Percentiles rank a stretch among this genome's conserved stretches.
Conservation (phyloP, 2,113 vertebrate species). For the Pica pica region DNA sequence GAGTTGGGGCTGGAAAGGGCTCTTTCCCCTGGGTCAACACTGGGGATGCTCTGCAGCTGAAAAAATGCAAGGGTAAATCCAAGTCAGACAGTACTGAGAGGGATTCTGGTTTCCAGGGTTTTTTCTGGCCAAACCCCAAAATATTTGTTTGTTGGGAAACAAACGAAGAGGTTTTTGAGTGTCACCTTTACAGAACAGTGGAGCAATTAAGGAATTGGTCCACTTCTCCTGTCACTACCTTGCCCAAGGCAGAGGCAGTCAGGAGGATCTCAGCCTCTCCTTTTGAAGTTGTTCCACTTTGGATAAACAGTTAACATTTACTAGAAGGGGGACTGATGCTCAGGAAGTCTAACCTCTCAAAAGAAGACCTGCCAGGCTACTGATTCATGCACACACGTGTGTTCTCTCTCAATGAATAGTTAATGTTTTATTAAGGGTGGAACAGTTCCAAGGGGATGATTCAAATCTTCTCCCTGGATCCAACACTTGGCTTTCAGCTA, state of each 20-base stretch:
- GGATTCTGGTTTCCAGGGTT: background rate
- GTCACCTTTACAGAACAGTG: background rate
- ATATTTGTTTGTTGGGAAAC: background rate
- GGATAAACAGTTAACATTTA: slow-evolving; percentile 16
- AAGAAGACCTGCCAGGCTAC: slow-evolving; percentile 5
- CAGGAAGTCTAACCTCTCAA: slow-evolving; percentile 34
- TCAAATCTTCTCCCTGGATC: slow-evolving; percentile 26
- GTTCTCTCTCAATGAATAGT: slow-evolving; percentile 7
- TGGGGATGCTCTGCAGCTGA: background rate
- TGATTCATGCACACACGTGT: slow-evolving; percentile 50
- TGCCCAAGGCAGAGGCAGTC: background rate
- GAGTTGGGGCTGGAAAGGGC: background rate
- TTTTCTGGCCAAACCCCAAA: background rate
- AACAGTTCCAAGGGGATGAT: slow-evolving; percentile 33
- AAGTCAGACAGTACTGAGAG: background rate
- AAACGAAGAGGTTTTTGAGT: background rate
- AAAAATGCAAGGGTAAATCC: background rate
- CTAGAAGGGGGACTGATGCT: background rate
- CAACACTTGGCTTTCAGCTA: slow-evolving; percentile 46
- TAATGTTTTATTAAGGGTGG: slow-evolving; percentile 52
- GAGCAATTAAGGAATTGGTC: background rate
- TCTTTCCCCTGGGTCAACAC: background rate
- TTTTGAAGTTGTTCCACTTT: background rate
- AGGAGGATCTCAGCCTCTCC: background rate
- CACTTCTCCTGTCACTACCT: background rate